phyloP scores from a whole-genome alignment of 2,797 vertebrate species.

The Xenentodon cancila region DNA sequence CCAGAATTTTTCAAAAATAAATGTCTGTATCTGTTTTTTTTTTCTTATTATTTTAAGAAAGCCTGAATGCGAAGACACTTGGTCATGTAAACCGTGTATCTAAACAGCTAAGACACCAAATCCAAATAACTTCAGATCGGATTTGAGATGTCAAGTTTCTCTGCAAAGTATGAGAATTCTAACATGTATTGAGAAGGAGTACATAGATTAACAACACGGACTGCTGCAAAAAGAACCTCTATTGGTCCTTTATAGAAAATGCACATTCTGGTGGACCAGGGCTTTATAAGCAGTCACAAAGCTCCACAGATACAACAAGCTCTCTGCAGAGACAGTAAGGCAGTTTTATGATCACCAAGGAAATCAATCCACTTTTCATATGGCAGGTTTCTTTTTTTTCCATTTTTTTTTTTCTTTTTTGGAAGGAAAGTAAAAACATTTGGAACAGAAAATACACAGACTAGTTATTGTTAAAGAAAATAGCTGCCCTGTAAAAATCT shows the following conservation, averaged over 20 bases:
- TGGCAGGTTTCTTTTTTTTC: constrained; percentile 72
- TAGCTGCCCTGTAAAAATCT: constrained; percentile 84
- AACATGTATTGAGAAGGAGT: constrained; percentile 75
- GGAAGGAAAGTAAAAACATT: constrained; percentile 67
- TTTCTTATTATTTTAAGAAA: constrained; percentile 72
- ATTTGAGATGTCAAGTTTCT: constrained; percentile 85
- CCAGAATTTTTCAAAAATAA: constrained; percentile 78
- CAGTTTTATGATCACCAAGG: constrained; percentile 80
- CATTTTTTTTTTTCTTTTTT: constrained; percentile 33
- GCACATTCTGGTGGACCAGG: constrained; percentile 80
- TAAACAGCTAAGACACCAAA: constrained; percentile 75
- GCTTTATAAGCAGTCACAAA: constrained; percentile 75
- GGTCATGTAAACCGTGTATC: constrained; percentile 72
- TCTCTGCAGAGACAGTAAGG: constrained; percentile 83
- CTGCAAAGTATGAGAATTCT: constrained; percentile 76
- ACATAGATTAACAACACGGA: constrained; percentile 88
- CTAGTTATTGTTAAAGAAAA: constrained; percentile 76
- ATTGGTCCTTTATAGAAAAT: constrained; percentile 82
- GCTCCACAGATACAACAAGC: constrained; percentile 80
- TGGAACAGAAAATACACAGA: constrained; percentile 69
- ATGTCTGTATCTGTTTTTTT: constrained; percentile 60
- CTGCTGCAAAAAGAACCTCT: constrained; percentile 85
- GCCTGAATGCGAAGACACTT: constrained; percentile 72
- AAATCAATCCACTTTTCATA: constrained; percentile 78
- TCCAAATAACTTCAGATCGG: constrained; percentile 65